Base-by-base conservation (phyloP, 53 echinoderm and acorn worm species). In the Arbacia lixula region DNA sequence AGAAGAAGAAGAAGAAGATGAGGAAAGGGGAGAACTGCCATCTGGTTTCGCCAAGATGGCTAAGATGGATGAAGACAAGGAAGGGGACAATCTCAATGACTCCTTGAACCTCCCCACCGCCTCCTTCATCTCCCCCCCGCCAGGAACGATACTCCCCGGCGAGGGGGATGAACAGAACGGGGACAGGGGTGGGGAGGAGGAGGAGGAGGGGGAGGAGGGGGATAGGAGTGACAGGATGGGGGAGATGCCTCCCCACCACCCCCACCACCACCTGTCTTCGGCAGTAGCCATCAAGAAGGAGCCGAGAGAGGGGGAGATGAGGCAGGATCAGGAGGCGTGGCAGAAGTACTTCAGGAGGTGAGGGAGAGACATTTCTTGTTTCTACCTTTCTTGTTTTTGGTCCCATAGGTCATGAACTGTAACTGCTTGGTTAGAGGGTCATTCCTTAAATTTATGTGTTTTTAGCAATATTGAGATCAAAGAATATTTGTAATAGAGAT, bases 321-420 rank as follows among this genome's bases (percentile, higher is more conserved):
- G 74, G 20, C 53, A 53, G 20, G 96, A 94, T 32, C 21, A 20
- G 20, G 99, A 99, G 60, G 86, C 85, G 0, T 99, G 99, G 99
- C 94, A 92, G 82, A 99, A 99, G 54, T 99, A 92, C 87, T 80
- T 99, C 53, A 88, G 86, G 74, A 92, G 99, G 99, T 99, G 1
- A 53, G 74, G 29, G n/a, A n/a, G n/a, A n/a, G n/a, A n/a, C n/a
- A n/a, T n/a, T n/a, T n/a, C n/a, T n/a, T n/a, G n/a, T n/a, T n/a
- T n/a, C n/a, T n/a, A n/a, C n/a, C n/a, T n/a, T n/a, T n/a, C n/a
- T n/a, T n/a, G n/a, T n/a, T n/a, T n/a, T n/a, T n/a, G n/a, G n/a
- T n/a, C n/a, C n/a, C n/a, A n/a, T n/a, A n/a, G n/a, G n/a, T n/a
- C n/a, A n/a, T n/a, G n/a, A n/a, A n/a, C n/a, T n/a, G n/a, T n/a